Percentiles rank a stretch among this genome's conserved stretches.
Evolutionary conservation across 2,888 invertebrate species (phyloP).

Genomic region (Augochlorella aurata): DNA sequence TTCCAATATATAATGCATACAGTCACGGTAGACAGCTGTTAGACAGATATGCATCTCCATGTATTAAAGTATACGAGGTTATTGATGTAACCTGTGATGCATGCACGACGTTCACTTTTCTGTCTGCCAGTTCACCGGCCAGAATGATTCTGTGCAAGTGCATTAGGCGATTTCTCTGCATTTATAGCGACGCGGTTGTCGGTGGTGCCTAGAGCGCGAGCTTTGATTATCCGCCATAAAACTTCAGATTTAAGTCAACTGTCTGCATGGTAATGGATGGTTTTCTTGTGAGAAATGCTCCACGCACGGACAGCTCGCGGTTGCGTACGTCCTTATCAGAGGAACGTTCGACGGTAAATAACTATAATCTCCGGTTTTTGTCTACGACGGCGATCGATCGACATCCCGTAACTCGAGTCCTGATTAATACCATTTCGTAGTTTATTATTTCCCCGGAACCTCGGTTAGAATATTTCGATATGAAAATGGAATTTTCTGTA

Average conservation of each 20-base stretch:
- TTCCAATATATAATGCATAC: constrained; percentile 35
- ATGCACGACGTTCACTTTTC: constrained; percentile 32
- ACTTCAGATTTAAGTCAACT: constrained; percentile 11
- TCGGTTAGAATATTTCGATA: neutral
- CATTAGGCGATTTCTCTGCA: constrained; percentile 4
- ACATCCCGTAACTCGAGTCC: neutral
- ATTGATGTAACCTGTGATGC: constrained; percentile 36
- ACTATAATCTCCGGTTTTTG: neutral
- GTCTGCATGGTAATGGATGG: neutral
- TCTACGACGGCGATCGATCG: neutral
- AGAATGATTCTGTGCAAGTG: neutral
- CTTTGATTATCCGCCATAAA: constrained; percentile 38
- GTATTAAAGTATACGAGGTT: constrained; percentile 49
- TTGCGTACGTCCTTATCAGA: neutral
- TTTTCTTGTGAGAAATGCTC: neutral
- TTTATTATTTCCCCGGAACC: neutral
- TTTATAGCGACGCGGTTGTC: constrained; percentile 31
- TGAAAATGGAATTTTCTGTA: neutral
- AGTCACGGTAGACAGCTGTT: constrained; percentile 37
- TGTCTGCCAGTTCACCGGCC: neutral
- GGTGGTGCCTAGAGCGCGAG: constrained; percentile 4
- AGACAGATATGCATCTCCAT: constrained; percentile 33
- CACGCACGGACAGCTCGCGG: neutral
- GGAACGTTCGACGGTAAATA: neutral
- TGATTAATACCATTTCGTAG: neutral